These are phyloP conservation scores for Apodemia zela DNA, from an alignment of 2,888 invertebrate genomes.

Conservation along the genomic window DNA sequence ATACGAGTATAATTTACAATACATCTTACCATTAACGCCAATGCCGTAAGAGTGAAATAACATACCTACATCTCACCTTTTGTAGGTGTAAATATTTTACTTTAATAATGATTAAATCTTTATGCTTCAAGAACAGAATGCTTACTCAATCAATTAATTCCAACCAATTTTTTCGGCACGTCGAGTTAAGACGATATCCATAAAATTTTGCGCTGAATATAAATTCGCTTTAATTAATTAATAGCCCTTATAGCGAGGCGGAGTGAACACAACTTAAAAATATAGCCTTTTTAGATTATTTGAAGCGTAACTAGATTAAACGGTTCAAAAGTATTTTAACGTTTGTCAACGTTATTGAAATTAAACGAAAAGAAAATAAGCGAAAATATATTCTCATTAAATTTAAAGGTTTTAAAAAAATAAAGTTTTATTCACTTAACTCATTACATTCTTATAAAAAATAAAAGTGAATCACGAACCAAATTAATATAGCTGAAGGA, in stretches of 20 bases:
- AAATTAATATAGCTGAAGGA: too few relatives aligned
- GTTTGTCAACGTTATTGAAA: slow-evolving; percentile 1
- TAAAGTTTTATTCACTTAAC: too few relatives aligned
- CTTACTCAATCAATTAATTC: slow-evolving; percentile 20
- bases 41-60: too few relatives aligned
- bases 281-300: slow-evolving; percentile 10
- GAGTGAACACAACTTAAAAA: slow-evolving; percentile 7
- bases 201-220: slow-evolving; percentile 21
- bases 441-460: too few relatives aligned
- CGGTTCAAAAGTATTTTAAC: slow-evolving; percentile 5
- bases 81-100: background rate
- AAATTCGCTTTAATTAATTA: slow-evolving; percentile 20
- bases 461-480: too few relatives aligned
- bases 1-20: too few relatives aligned
- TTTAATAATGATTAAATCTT: slow-evolving; percentile 6
- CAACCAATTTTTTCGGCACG: slow-evolving; percentile 20
- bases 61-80: too few relatives aligned
- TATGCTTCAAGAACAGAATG: slow-evolving; percentile 9
- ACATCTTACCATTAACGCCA: too few relatives aligned
- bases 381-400: background rate
- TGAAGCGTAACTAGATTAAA: slow-evolving; percentile 15
- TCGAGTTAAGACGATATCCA: slow-evolving; percentile 19
- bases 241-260: slow-evolving; percentile 13
- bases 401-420: too few relatives aligned
- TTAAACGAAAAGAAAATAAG: background rate